phyloP scores from a whole-genome alignment of 2,113 vertebrate species.

The Chroicocephalus ridibundus region DNA sequence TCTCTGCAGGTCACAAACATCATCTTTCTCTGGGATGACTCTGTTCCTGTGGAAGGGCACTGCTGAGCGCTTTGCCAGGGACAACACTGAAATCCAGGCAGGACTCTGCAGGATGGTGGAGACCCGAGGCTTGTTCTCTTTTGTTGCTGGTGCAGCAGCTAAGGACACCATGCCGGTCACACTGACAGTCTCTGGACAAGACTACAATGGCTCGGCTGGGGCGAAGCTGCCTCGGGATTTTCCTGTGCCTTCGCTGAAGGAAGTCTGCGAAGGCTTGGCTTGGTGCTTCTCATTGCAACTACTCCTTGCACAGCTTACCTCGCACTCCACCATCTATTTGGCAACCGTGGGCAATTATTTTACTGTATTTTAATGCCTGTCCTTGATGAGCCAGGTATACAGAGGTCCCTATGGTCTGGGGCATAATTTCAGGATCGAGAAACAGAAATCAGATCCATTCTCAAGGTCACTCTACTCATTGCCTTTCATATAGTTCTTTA shows the following conservation, averaged over 20 bases:
- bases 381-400: neutral
- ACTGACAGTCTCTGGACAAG: neutral
- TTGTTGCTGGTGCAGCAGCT: neutral
- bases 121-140: neutral
- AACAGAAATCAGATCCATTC: neutral
- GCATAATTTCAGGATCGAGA: neutral
- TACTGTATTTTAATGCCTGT: neutral
- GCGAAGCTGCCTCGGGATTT: neutral
- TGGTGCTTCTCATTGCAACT: neutral
- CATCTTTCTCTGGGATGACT: neutral
- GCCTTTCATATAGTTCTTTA: neutral
- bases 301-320: neutral
- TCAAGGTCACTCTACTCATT: neutral
- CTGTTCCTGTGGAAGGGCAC: neutral
- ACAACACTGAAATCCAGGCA: neutral
- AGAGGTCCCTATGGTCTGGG: neutral
- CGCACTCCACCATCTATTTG: neutral
- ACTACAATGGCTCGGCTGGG: neutral
- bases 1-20: neutral
- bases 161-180: neutral
- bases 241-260: neutral
- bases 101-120: neutral
- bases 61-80: neutral
- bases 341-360: neutral
- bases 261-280: neutral